phyloP scores from a whole-genome alignment of 2,888 invertebrate species.

The Pyralis farinalis region DNA sequence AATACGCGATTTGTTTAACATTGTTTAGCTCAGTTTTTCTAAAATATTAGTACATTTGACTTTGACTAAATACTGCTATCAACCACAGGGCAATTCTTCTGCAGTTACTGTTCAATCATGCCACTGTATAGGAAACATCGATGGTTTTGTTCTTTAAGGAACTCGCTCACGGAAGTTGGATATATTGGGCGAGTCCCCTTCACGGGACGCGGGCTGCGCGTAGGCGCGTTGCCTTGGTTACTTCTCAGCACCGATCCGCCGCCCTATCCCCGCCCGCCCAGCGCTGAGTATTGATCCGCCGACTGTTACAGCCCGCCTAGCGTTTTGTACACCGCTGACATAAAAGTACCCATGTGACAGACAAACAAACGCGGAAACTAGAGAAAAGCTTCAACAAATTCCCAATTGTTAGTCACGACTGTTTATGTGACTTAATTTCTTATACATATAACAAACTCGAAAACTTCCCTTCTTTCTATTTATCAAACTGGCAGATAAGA shows the following conservation, averaged over 20 bases:
- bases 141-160: conserved; percentile 53
- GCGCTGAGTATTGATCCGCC: conserved; percentile 52
- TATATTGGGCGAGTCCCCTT: conserved; percentile 46
- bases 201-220: conserved; percentile 52
- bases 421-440: too few species aligned
- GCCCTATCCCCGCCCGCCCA: conserved; percentile 24
- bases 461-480: too few species aligned
- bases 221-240: conserved; percentile 71
- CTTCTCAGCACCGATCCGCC: conserved; percentile 30
- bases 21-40: neutral
- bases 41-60: too few species aligned
- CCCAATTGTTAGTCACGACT: too few species aligned
- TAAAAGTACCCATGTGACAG: conserved; percentile 24
- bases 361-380: neutral
- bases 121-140: too few species aligned
- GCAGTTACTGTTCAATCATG: too few species aligned
- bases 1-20: neutral
- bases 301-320: conserved; percentile 35
- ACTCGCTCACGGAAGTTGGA: conserved; percentile 51
- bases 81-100: too few species aligned
- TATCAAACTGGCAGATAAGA: too few species aligned
- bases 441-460: too few species aligned
- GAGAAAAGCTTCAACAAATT: too few species aligned
- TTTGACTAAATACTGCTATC: too few species aligned
- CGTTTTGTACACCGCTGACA: conserved; percentile 30